Percentiles rank a stretch among this genome's conserved stretches.
phyloP scores from a whole-genome alignment of 2,888 invertebrate genomes.

The Scaptomyza reducta region DNA sequence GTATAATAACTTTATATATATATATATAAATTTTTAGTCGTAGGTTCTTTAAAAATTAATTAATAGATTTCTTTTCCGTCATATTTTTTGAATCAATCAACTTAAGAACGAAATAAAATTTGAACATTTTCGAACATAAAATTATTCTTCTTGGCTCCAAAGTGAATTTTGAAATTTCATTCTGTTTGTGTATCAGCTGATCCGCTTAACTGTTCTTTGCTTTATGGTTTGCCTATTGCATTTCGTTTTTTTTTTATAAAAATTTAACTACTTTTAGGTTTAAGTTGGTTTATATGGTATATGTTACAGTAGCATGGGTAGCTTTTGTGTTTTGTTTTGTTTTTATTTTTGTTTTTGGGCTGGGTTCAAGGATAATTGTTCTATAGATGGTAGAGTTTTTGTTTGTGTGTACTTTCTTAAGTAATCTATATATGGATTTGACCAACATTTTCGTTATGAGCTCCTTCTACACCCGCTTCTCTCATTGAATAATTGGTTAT shows the following conservation, averaged over 20 bases:
- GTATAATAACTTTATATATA: not conserved
- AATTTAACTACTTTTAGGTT: slow-evolving; percentile 74
- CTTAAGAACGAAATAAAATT: slow-evolving; percentile 72
- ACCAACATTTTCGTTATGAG: slow-evolving; percentile 1
- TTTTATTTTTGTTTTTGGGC: slow-evolving; percentile 26
- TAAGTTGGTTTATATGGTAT: slow-evolving; percentile 71
- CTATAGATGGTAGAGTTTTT: slow-evolving; percentile 66
- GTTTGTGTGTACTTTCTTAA: slow-evolving; percentile 52
- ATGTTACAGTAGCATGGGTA: slow-evolving; percentile 53
- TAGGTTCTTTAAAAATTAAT: slow-evolving; percentile 62
- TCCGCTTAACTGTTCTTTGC: slow-evolving; percentile 2
- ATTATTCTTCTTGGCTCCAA: slow-evolving; percentile 75
- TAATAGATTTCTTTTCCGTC: slow-evolving; percentile 54
- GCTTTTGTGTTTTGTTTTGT: slow-evolving; percentile 19
- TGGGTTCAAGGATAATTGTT: slow-evolving; percentile 69
- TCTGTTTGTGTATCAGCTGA: not conserved
- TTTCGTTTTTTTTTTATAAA: slow-evolving; percentile 52
- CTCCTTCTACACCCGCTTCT: slow-evolving; percentile 20
- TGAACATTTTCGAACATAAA: slow-evolving; percentile 62
- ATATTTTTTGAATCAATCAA: slow-evolving; percentile 42
- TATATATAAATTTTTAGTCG: slow-evolving; percentile 39
- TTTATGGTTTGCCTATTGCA: slow-evolving; percentile 39
- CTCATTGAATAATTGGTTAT: slow-evolving; percentile 2
- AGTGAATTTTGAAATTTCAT: slow-evolving; percentile 32
- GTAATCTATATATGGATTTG: slow-evolving; percentile 39